Evolutionary conservation across 2,797 vertebrate genomes (phyloP), one percentile per base, ranked within the genome.

Genomic region (Tolypeutes matacus): DNA sequence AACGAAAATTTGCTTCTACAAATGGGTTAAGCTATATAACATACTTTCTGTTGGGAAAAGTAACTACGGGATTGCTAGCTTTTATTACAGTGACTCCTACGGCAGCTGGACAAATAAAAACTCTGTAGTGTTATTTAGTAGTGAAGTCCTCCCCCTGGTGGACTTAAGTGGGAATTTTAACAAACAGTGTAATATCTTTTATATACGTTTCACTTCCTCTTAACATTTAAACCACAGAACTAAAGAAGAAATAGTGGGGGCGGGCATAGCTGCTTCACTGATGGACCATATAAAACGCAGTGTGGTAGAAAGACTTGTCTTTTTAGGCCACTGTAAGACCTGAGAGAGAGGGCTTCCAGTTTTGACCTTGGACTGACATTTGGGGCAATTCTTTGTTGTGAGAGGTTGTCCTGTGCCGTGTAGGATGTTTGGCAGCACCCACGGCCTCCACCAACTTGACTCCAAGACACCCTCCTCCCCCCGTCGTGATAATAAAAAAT

Each of bases 91-190:
- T 21, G 62, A 90, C 1, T 12, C 21, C 60, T 7, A 2, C 0
- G 7, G 49, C 60, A 20, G 20, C 4, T 8, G 25, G 0, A 14
- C 7, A 1, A 81, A 42, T 21, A 83, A 49, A 85, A 60, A 36
- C 9, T 15, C 12, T 1, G 4, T 15, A 25, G 27, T 42, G 49
- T 46, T 64, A 94, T 96, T 97, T 89, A 73, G 86, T 13, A 84
- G 95, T 65, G 84, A 86, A 86, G 91, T 1, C 0, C 95, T 67
- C 96, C 95, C 92, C 34, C 97, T 94, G 25, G 95, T 96, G 97
- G 93, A 56, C 13, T 31, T 13, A 49, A 39, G 53, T 58, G 42
- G 62, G 42, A 92, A 92, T 94, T 91, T 86, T 62, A 72, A 85
- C 39, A 83, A 90, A 94, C 91, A 88, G 13, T 7, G 7, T 69